Evolutionary conservation across 35 echinoderm and acorn worm species (phyloP).

Genomic region (Heliocidaris tuberculata): DNA sequence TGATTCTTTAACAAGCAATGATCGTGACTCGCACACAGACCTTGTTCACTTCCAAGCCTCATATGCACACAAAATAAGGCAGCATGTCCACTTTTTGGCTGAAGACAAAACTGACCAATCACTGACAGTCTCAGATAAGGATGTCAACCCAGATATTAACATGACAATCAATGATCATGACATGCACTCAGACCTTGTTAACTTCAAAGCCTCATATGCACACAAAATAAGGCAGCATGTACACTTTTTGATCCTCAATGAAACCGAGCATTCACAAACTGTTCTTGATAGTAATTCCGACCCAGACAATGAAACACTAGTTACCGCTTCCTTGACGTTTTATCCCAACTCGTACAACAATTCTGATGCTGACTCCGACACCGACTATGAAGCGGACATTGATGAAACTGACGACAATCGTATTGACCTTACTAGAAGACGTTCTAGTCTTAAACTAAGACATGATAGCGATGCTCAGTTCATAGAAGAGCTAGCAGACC

Average conservation of each 20-base stretch:
- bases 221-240: not conserved
- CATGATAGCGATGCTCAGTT: not conserved
- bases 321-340: not conserved
- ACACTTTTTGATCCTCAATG: not conserved
- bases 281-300: not conserved
- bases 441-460: conserved; percentile 5
- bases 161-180: not conserved
- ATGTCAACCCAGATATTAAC: not conserved
- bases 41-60: not conserved
- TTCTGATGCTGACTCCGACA: not conserved
- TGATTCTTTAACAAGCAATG: not conserved
- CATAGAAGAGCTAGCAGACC: not conserved
- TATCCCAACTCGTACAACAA: not conserved
- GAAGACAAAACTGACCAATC: not conserved
- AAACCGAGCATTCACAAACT: not conserved
- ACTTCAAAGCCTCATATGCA: not conserved
- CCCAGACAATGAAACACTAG: not conserved
- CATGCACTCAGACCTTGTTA: not conserved
- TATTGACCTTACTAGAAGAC: not conserved
- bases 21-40: not conserved
- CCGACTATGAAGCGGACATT: conserved; percentile 29
- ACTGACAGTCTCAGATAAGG: not conserved
- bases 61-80: not conserved
- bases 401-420: not conserved
- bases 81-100: not conserved